phyloP scores from a whole-genome alignment of 2,113 vertebrate genomes.

The Charina bottae region DNA sequence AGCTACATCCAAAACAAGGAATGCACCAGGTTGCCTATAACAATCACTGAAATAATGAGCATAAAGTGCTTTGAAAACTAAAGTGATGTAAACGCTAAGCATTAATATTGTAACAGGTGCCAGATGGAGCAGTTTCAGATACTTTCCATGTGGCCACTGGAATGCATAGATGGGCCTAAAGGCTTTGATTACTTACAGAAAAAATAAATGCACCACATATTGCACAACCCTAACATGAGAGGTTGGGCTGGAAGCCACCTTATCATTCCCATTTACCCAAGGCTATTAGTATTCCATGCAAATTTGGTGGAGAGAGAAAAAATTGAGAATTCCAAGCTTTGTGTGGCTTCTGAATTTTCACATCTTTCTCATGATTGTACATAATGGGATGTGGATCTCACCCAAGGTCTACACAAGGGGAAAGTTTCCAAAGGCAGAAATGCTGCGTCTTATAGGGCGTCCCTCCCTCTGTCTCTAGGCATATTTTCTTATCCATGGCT shows the following conservation, averaged over 20 bases:
- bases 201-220: constrained; percentile 5
- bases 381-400: background rate
- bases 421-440: background rate
- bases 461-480: background rate
- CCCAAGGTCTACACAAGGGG: background rate
- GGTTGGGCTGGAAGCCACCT: background rate
- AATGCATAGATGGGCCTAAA: background rate
- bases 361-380: background rate
- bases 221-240: background rate
- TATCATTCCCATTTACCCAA: background rate
- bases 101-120: constrained; percentile 15
- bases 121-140: constrained; percentile 15
- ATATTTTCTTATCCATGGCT: background rate
- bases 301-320: background rate
- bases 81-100: background rate
- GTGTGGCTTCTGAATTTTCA: background rate
- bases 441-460: background rate
- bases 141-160: background rate
- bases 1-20: background rate
- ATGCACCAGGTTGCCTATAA: background rate
- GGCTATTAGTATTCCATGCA: background rate
- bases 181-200: constrained; percentile 18
- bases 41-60: background rate
- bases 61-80: constrained; percentile 2
- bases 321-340: background rate